phyloP scores from a whole-genome alignment of 1,140 invertebrate species.

The Aphaenogaster ashmeadi region DNA sequence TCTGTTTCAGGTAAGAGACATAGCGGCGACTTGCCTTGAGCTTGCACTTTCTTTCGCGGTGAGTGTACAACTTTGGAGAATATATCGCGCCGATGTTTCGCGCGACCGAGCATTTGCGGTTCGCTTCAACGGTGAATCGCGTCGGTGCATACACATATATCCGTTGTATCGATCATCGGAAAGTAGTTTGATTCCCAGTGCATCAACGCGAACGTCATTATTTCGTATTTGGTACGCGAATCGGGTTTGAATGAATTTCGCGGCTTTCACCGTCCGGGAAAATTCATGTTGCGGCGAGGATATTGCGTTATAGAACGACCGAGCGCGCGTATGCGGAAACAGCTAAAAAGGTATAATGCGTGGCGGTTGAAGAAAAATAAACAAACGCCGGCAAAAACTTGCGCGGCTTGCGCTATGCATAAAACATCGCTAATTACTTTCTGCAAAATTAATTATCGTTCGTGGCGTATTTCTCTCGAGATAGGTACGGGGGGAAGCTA shows the following conservation, averaged over 20 bases:
- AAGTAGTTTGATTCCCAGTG: slow-evolving; percentile 56
- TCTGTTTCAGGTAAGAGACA: slow-evolving; percentile 80
- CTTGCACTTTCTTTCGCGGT: slow-evolving; percentile 8
- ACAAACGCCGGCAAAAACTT: not conserved
- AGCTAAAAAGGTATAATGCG: slow-evolving; percentile 38
- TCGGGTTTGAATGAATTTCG: slow-evolving; percentile 60
- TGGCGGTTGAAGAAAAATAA: slow-evolving; percentile 61
- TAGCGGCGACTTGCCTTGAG: slow-evolving; percentile 26
- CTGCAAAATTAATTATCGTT: slow-evolving; percentile 68
- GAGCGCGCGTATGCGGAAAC: not conserved
- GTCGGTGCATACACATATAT: not conserved
- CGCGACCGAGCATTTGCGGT: slow-evolving; percentile 29
- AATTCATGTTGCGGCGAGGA: slow-evolving; percentile 53
- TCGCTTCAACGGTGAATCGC: slow-evolving; percentile 4
- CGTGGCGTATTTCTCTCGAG: slow-evolving; percentile 23
- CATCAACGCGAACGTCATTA: slow-evolving; percentile 62
- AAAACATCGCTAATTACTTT: slow-evolving; percentile 69
- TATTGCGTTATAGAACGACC: slow-evolving; percentile 55
- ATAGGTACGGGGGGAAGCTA: not conserved
- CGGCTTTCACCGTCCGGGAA: slow-evolving; percentile 29
- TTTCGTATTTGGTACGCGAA: slow-evolving; percentile 58
- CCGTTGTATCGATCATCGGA: slow-evolving; percentile 44
- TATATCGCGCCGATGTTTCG: not conserved
- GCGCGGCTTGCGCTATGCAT: slow-evolving; percentile 11
- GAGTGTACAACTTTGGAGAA: slow-evolving; percentile 20